Evolutionary conservation across 2,888 invertebrate species (phyloP).

Genomic region (Mesochorus sp.): DNA sequence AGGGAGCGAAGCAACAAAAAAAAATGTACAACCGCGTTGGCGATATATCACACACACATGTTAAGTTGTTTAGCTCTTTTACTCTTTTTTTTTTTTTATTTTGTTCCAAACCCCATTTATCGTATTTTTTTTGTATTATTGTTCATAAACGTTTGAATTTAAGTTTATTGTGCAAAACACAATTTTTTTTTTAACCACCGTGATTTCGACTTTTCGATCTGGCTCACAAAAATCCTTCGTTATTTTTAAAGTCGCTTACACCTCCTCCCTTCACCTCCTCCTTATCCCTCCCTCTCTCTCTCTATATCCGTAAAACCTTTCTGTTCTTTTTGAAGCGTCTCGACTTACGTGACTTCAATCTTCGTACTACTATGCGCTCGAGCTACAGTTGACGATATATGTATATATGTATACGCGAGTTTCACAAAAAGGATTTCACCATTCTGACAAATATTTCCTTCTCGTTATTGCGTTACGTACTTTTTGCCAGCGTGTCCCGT

Average conservation of each 20-base stretch:
- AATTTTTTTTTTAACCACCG: too few species aligned
- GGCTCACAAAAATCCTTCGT: neutral
- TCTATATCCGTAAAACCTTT: neutral
- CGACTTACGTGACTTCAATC: slow-evolving; percentile 18
- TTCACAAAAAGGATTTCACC: neutral
- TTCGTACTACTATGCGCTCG: neutral
- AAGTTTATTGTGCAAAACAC: too few species aligned
- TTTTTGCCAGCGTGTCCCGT: neutral
- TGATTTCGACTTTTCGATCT: too few species aligned
- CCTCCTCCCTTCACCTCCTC: neutral
- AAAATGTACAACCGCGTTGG: neutral
- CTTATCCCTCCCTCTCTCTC: too few species aligned
- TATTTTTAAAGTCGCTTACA: neutral
- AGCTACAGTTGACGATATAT: neutral
- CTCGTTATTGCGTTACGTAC: neutral
- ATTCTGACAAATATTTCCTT: neutral
- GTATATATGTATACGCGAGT: neutral
- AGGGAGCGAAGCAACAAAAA: neutral
- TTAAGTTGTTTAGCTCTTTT: neutral
- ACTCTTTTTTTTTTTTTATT: neutral
- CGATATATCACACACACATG: slow-evolving; percentile 12
- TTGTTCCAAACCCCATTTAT: neutral
- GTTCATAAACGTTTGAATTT: too few species aligned
- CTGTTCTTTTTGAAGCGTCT: neutral
- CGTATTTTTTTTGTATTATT: too few species aligned